Percentiles rank a stretch among this genome's conserved stretches.
These are phyloP conservation scores for Criorhina ranunculi DNA, from an alignment of 2,888 invertebrate genomes.

Conservation along the genomic window DNA sequence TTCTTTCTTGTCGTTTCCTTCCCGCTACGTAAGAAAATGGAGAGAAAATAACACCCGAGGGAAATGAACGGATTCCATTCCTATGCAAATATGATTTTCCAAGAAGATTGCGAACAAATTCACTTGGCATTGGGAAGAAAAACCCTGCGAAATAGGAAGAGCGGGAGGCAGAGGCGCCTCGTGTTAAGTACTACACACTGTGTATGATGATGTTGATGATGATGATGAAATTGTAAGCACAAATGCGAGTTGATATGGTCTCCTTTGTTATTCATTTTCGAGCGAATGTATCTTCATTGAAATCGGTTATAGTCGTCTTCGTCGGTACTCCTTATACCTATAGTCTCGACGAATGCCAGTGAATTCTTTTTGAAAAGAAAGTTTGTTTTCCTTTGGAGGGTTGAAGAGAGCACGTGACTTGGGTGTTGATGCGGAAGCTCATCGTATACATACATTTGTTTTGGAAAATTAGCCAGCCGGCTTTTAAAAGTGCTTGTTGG, in stretches of 20 bases:
- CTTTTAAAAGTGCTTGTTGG: too few relatives aligned
- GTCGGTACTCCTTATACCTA: not conserved
- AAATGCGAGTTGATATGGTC: constrained; percentile 73
- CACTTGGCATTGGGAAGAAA: constrained; percentile 64
- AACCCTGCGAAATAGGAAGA: not conserved
- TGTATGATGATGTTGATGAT: constrained; percentile 60
- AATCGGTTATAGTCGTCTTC: constrained; percentile 48
- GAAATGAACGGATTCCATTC: constrained; percentile 76
- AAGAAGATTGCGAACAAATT: constrained; percentile 76
- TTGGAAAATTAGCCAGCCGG: constrained; percentile 35
- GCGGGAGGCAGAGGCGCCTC: constrained; percentile 7
- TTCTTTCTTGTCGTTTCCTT: constrained; percentile 29
- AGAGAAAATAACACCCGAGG: constrained; percentile 74
- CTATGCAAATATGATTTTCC: constrained; percentile 76
- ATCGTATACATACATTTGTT: constrained; percentile 32
- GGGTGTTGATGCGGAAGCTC: constrained; percentile 62
- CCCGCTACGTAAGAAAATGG: constrained; percentile 52
- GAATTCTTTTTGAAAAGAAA: constrained; percentile 17
- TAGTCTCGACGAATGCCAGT: constrained; percentile 22
- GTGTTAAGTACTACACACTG: constrained; percentile 68
- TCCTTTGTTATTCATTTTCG: constrained; percentile 60
- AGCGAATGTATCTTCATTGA: constrained; percentile 62
- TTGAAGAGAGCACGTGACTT: constrained; percentile 50
- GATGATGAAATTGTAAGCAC: constrained; percentile 73
- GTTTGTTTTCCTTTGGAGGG: constrained; percentile 14